Percentiles rank a stretch among this genome's conserved stretches.
Conservation (phyloP, 2,797 vertebrate species). For the Sylvilagus floridanus region DNA sequence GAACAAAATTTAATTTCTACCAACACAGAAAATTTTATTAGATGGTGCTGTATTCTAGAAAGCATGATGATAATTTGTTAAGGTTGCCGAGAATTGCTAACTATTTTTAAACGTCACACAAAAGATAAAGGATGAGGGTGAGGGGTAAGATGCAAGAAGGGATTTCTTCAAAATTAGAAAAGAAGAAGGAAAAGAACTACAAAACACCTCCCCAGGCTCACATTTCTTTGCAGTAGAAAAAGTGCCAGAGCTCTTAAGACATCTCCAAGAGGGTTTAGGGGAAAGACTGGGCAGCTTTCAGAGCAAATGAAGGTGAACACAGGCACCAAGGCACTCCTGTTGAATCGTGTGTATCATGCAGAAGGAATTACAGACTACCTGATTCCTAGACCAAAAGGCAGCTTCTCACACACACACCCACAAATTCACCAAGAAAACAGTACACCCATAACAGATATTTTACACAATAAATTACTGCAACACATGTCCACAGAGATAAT, state of each 20-base stretch:
- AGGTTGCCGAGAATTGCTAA: neutral
- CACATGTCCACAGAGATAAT: neutral
- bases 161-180: constrained; percentile 45
- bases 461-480: neutral
- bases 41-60: neutral
- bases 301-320: neutral
- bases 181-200: constrained; percentile 20
- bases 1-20: constrained; percentile 31
- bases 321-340: neutral
- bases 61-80: constrained; percentile 2
- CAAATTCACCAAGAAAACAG: constrained; percentile 51
- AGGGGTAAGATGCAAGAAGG: neutral
- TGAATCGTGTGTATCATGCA: neutral
- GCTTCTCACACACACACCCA: neutral
- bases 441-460: neutral
- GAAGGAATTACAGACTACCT: neutral
- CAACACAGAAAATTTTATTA: constrained; percentile 28
- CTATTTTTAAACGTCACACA: constrained; percentile 36
- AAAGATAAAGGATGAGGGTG: neutral
- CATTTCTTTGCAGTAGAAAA: constrained; percentile 4
- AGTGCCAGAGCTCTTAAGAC: neutral
- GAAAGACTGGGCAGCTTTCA: neutral
- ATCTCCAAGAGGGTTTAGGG: constrained; percentile 34
- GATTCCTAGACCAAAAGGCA: neutral
- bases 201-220: neutral